Conservation (phyloP, 2,888 invertebrate species). For the Idaea dimidiata region DNA sequence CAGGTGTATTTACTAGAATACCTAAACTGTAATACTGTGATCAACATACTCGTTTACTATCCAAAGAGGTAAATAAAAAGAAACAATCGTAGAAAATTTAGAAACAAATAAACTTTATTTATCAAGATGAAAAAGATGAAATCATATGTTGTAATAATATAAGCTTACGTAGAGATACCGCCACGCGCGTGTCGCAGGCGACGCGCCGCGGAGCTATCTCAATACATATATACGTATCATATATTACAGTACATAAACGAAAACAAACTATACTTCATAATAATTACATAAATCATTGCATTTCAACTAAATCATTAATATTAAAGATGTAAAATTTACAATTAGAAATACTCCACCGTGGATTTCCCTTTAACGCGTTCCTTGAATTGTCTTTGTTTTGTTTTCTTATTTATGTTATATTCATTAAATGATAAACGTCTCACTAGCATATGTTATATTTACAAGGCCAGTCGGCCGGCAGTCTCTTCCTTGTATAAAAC, state of each 20-base stretch:
- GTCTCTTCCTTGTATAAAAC: constrained; percentile 73
- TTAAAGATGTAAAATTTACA: constrained; percentile 63
- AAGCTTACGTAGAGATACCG: constrained; percentile 68
- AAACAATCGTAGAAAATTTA: constrained; percentile 71
- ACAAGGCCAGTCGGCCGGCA: constrained; percentile 63
- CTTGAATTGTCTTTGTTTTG: constrained; percentile 68
- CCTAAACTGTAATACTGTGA: too few relatives aligned
- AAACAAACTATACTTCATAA: constrained; percentile 41
- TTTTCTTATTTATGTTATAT: constrained; percentile 54
- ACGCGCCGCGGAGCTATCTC: constrained; percentile 30
- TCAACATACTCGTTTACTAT: too few relatives aligned
- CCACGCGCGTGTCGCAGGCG: constrained; percentile 30
- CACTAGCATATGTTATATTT: constrained; percentile 74
- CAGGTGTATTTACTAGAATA: too few relatives aligned
- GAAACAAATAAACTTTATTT: constrained; percentile 81
- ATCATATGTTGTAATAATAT: constrained; percentile 64
- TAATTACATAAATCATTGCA: constrained; percentile 29
- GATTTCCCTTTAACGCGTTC: constrained; percentile 56
- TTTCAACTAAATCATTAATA: constrained; percentile 53
- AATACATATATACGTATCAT: constrained; percentile 42
- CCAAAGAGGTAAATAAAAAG: constrained; percentile 12
- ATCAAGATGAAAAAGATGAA: constrained; percentile 80
- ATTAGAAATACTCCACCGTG: constrained; percentile 64
- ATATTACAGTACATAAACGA: constrained; percentile 55
- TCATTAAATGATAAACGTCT: constrained; percentile 75